Conservation (phyloP, 2,113 vertebrate genomes). For the Sinocyclocheilus maitianheensis region DNA sequence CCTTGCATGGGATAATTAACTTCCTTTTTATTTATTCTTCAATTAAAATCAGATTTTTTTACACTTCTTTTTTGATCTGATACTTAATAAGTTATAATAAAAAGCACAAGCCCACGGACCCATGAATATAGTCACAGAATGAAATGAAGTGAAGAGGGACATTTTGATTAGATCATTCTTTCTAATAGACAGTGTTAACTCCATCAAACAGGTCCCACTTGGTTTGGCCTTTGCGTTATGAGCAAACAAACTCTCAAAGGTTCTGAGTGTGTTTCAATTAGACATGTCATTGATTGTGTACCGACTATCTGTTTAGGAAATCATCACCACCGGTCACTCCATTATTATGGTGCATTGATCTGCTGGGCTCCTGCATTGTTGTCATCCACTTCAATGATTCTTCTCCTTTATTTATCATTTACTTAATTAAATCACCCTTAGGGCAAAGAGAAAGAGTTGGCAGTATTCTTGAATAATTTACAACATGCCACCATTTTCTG, state of each 20-base stretch:
- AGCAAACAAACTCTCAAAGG: constrained; percentile 28
- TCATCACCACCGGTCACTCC: constrained; percentile 54
- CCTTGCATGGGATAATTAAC: no score
- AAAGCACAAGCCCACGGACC: not conserved
- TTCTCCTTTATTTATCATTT: constrained; percentile 37
- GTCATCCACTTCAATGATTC: constrained; percentile 34
- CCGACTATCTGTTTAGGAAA: constrained; percentile 55
- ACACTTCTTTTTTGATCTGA: no score
- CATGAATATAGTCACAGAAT: not conserved
- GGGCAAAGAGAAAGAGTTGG: constrained; percentile 18
- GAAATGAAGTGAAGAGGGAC: not conserved
- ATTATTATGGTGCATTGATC: constrained; percentile 55
- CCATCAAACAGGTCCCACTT: not conserved
- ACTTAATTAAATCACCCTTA: constrained; percentile 44
- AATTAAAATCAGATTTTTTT: not conserved
- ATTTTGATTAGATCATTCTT: constrained; percentile 35
- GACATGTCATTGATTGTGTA: constrained; percentile 58
- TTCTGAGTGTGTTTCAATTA: constrained; percentile 45
- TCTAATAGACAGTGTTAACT: constrained; percentile 38
- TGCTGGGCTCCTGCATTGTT: constrained; percentile 46
- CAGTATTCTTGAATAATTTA: constrained; percentile 52
- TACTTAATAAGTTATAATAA: not conserved
- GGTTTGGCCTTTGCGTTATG: no score
- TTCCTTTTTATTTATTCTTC: no score
- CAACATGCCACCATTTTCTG: not conserved